A percentile compares a stretch with the other conserved stretches of the same genome.
Evolutionary conservation across 2,113 vertebrate genomes (phyloP).

Genomic region (Lagopus leucura): DNA sequence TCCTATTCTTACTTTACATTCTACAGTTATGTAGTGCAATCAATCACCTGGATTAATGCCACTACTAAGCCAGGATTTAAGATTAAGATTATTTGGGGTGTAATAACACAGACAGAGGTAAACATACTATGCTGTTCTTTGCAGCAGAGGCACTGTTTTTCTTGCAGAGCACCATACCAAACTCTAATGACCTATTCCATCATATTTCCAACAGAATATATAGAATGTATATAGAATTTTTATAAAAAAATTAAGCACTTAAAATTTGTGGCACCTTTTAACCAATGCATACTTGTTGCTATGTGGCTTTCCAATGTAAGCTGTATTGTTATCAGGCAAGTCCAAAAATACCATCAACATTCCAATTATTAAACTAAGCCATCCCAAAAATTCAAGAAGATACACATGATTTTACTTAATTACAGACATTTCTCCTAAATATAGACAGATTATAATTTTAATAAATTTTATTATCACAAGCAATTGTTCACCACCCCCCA

Average conservation of each 20-base stretch:
- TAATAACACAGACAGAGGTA: background rate
- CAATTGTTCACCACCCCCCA: too few relatives aligned
- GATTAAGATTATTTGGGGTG: background rate
- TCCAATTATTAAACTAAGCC: background rate
- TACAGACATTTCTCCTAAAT: background rate
- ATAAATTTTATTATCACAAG: background rate
- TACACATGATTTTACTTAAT: background rate
- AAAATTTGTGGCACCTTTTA: background rate
- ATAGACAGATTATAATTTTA: conserved; percentile 18
- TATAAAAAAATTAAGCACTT: background rate
- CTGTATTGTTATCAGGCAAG: background rate
- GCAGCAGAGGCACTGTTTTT: background rate
- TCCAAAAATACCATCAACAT: background rate
- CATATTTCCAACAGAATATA: rapidly evolving
- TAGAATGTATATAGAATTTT: background rate
- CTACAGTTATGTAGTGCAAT: background rate
- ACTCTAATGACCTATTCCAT: background rate
- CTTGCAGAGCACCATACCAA: background rate
- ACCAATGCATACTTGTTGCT: background rate
- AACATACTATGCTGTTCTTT: background rate
- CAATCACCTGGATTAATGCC: background rate
- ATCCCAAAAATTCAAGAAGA: background rate
- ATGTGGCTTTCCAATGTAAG: background rate
- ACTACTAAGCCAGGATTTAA: background rate
- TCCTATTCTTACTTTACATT: background rate